Conservation (phyloP, 2,797 vertebrate species). For the Otolemur crassicaudatus region DNA sequence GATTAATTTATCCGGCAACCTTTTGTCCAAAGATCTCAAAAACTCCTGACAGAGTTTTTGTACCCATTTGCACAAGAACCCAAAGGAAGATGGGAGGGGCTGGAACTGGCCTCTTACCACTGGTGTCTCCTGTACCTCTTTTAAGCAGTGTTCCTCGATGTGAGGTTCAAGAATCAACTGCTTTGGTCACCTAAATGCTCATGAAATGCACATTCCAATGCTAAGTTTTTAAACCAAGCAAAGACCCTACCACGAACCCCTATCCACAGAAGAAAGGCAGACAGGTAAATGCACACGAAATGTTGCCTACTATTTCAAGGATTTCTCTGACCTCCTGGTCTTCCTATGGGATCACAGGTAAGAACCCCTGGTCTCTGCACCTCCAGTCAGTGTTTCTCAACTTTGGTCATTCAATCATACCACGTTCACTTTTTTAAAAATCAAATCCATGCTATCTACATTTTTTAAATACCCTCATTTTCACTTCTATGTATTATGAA, state of each 20-base stretch:
- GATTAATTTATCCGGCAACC: not conserved
- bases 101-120: not conserved
- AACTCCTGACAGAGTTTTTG: conserved; percentile 44
- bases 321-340: not conserved
- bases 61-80: not conserved
- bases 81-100: not conserved
- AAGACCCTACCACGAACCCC: not conserved
- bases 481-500: conserved; percentile 14
- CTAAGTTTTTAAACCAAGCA: conserved; percentile 36
- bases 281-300: conserved; percentile 31
- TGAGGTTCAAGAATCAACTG: not conserved
- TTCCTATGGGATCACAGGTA: not conserved
- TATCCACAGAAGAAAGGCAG: not conserved
- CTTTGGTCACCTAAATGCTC: not conserved
- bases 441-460: not conserved
- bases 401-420: not conserved
- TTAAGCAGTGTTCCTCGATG: not conserved
- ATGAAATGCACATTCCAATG: not conserved
- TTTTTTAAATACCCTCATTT: conserved; percentile 46
- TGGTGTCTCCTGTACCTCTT: not conserved
- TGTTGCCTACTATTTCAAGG: not conserved
- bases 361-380: not conserved
- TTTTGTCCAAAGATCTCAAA: conserved; percentile 15
- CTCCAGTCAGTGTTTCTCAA: not conserved
- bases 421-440: not conserved